These are phyloP conservation scores for Ferrisia virgata DNA, from an alignment of 2,888 invertebrate species.

Conservation along the genomic window DNA sequence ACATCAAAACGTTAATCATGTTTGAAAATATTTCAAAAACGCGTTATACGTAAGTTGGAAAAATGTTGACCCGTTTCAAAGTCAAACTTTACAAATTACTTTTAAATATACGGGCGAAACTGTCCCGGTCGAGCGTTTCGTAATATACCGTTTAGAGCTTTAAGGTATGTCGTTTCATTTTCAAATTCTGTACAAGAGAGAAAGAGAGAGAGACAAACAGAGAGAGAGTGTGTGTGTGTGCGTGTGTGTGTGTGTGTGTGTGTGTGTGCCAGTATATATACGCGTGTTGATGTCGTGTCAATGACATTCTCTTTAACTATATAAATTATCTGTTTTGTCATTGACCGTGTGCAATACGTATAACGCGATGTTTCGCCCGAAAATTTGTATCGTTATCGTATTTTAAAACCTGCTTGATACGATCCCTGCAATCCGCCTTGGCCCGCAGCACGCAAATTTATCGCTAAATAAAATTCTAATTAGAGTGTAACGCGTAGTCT, in stretches of 20 bases:
- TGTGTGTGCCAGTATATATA: too few relatives aligned
- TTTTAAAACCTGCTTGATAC: neutral
- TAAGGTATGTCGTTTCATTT: constrained; percentile 12
- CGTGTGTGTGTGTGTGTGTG: too few relatives aligned
- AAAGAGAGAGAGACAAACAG: too few relatives aligned
- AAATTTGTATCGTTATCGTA: constrained; percentile 2
- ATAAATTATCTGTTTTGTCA: constrained; percentile 2
- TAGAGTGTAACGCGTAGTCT: neutral
- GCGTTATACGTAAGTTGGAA: neutral
- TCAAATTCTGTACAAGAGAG: constrained; percentile 10
- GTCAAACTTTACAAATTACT: constrained; percentile 14
- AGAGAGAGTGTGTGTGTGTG: too few relatives aligned
- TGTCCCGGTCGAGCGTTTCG: neutral
- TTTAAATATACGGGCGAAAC: constrained; percentile 10
- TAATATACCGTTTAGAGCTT: neutral
- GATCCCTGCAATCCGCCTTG: neutral
- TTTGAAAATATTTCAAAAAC: constrained; percentile 17
- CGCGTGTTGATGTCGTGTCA: neutral
- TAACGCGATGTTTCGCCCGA: neutral
- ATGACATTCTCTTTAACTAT: neutral
- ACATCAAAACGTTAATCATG: constrained; percentile 14
- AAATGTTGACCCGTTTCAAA: constrained; percentile 17
- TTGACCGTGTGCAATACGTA: neutral
- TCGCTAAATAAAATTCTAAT: constrained; percentile 9
- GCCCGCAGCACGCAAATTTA: neutral